Evolutionary conservation across 2,113 vertebrate genomes (phyloP), one percentile per base, ranked within the genome.

Genomic region (Vidua chalybeata): DNA sequence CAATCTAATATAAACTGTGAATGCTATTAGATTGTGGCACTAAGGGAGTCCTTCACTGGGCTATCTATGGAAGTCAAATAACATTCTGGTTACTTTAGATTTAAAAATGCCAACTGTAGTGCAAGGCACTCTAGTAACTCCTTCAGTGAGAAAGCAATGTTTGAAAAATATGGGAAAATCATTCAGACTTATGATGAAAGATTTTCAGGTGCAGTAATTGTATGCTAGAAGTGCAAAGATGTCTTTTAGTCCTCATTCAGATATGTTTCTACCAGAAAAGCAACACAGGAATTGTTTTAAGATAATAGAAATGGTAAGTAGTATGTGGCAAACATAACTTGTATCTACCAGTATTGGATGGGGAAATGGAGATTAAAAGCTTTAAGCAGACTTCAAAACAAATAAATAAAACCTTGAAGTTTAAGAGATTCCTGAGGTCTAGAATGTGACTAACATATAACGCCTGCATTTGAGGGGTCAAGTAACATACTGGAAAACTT

Each of bases 401-500:
- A 87, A 87, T 39, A 85, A 94, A 91, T 41, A 78, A 49, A 86
- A 89, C 28, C 26, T 7, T 8, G 15, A 30, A 37, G 52, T 92
- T 91, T 74, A 89, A 84, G 85, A 71, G 48, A 86, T 94, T 96
- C 39, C 33, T 84, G 79, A 90, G 71, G 78, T 92, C 56, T 90
- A 86, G 48, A 93, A 92, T 81, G 76, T 92, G 87, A 81, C 68
- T 81, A 93, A 92, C 11, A 26, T 69, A 6, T 5, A 73, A 88
- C 0, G 8, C 56, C 15, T 55, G 67, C 59, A 18, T 67, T 94
- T 81, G 79, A 93, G 86, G 84, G 82, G 90, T 96, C 91, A 87
- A 68, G 73, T 91, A 75, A 90, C 82, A 51, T 24, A 55, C 72
- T 97, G 94, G 94, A 97, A 95, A 95, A 97, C 78, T 91, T 94